Base-by-base conservation (phyloP, 2,888 invertebrate species). In the Eueremaeus valkanovi region DNA sequence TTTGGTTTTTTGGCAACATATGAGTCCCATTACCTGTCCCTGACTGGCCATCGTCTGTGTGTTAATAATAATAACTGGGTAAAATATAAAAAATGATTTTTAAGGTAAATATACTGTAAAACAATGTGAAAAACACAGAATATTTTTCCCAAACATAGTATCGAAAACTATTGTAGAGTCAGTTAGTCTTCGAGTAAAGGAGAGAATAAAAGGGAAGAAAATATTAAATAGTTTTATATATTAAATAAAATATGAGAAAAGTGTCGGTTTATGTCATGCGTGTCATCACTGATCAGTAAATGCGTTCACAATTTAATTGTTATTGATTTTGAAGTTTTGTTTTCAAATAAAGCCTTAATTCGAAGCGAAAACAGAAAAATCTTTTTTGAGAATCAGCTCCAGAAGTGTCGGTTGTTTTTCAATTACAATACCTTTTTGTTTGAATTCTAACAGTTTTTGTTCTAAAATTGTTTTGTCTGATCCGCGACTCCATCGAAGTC, bases 401-500 rank as follows among this genome's bases (percentile, higher is more conserved):
- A 80, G 68, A 29, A 80, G 76, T 2, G 79, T 80, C 2, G 80
- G 79, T 16, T 78, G 77, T 55, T 78, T 79, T 42, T 80, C 79
- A 33, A 74, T 77, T 40, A 77, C 77, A 16, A 77, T 49, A 11
- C 79, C 79, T 9, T 77, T 72, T 31, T 75, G 73, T n/a, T 82
- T 72, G 63, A 82, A 73, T 36, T 76, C 79, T 33, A 80, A 75
- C 24, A 82, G 75, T 74, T 78, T 78, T 61, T 74, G 79, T 74
- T 84, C 84, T 31, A 83, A 77, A 18, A 81, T 80, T 21, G 78
- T 78, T 75, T 83, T 84, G 66, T 83, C 82, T 73, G 81, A 81
- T 0, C 83, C 83, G 18, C 82, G 78, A 36, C 81, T 80, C 83
- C 83, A 83, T 72, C 82, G 81, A 24, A 83, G 78, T 49, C 83